phyloP scores from a whole-genome alignment of 2,888 invertebrate species.

The Cabera pusaria region DNA sequence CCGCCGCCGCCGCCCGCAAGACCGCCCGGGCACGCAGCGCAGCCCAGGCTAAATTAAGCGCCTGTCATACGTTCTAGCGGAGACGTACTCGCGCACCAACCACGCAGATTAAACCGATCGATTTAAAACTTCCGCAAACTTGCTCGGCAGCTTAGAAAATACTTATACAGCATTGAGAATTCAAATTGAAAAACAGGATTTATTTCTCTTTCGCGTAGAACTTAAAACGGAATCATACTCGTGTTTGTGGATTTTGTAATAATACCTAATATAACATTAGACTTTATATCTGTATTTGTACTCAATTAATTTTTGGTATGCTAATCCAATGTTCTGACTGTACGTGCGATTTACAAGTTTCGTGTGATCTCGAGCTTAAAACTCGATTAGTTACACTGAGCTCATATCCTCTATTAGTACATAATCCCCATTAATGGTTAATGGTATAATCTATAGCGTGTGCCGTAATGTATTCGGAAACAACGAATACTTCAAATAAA shows the following conservation, averaged over 20 bases:
- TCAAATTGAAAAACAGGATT: conserved; percentile 9
- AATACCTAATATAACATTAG: no score
- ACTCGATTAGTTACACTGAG: conserved; percentile 24
- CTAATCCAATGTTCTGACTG: conserved; percentile 15
- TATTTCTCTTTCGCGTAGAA: conserved; percentile 8
- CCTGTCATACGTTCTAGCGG: conserved; percentile 64
- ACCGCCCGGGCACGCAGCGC: conserved; percentile 60
- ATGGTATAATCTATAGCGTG: conserved; percentile 8
- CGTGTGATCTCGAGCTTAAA: conserved; percentile 25
- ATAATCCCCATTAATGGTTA: conserved; percentile 16
- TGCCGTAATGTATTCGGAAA: conserved; percentile 1
- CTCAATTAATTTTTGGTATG: conserved; percentile 24
- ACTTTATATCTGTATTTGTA: conserved; percentile 9
- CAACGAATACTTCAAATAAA: conserved; percentile 2
- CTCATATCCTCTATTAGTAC: conserved; percentile 18
- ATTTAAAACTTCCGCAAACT: conserved; percentile 32
- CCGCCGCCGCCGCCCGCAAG: conserved; percentile 64
- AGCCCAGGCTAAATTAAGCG: conserved; percentile 68
- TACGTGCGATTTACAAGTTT: conserved; percentile 13
- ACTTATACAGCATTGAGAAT: conserved; percentile 19
- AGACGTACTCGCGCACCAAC: conserved; percentile 46
- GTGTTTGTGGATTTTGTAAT: no score
- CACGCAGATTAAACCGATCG: conserved; percentile 55
- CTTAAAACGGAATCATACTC: conserved; percentile 3
- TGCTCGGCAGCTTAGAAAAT: conserved; percentile 22